phyloP scores from a whole-genome alignment of 1,140 invertebrate species.

The silkworm (Bombyx mori) region ASM3026992v2 NC_085132.1:11479001-11479500 shows the following conservation, averaged over 20 bases:
- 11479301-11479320: constrained; percentile 87
- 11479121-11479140: constrained; percentile 97
- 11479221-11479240: constrained; percentile 93
- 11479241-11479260: constrained; percentile 96
- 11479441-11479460: too few species aligned
- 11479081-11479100: constrained; percentile 90
- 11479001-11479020: too few species aligned
- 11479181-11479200: constrained; percentile 90
- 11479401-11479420: too few species aligned
- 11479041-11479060: neutral
- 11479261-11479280: constrained; percentile 92
- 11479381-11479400: too few species aligned
- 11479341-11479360: neutral
- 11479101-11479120: constrained; percentile 94
- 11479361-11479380: too few species aligned
- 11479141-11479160: constrained; percentile 95
- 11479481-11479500: too few species aligned
- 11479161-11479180: constrained; percentile 94
- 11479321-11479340: constrained; percentile 81
- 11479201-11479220: constrained; percentile 92
- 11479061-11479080: constrained; percentile 86
- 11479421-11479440: too few species aligned
- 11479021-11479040: too few species aligned
- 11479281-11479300: constrained; percentile 94
- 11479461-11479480: too few species aligned